Percentiles rank a stretch among this genome's conserved stretches.
Conservation (phyloP, 1,140 invertebrate genomes). For the Amyelois transitella region DNA sequence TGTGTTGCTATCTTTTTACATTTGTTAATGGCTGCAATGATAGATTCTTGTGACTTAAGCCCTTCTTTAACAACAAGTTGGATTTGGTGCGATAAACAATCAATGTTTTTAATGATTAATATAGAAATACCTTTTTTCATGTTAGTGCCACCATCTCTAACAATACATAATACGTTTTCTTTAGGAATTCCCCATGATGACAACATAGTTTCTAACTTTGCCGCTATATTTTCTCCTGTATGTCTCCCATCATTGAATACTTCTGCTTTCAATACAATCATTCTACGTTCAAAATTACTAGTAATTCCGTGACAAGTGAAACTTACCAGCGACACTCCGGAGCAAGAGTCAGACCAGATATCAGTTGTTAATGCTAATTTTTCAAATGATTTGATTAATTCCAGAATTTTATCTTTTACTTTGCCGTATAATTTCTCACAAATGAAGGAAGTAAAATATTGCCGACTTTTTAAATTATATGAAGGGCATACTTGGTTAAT, state of each 20-base stretch:
- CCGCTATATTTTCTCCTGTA: slow-evolving; percentile 22
- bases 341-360: slow-evolving; percentile 28
- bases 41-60: slow-evolving; percentile 20
- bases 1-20: slow-evolving; percentile 20
- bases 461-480: too few species aligned
- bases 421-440: slow-evolving; percentile 28
- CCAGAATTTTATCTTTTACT: too few species aligned
- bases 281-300: slow-evolving; percentile 20
- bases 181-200: slow-evolving; percentile 27
- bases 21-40: slow-evolving; percentile 19
- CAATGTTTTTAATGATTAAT: too few species aligned
- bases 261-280: slow-evolving; percentile 23
- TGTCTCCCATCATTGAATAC: slow-evolving; percentile 23
- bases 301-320: slow-evolving; percentile 30
- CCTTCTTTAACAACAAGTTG: slow-evolving; percentile 19
- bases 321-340: too few species aligned
- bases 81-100: slow-evolving; percentile 18
- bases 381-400: slow-evolving; percentile 21
- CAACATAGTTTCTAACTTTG: slow-evolving; percentile 25
- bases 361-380: slow-evolving; percentile 26
- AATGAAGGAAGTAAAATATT: slow-evolving; percentile 27
- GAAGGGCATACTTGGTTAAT: slow-evolving; percentile 16
- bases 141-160: slow-evolving; percentile 23
- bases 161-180: slow-evolving; percentile 30
- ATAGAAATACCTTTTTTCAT: too few species aligned